Evolutionary conservation across 2,797 vertebrate species (phyloP), one percentile per base, ranked within the genome.

Genomic region (Numenius phaeopus): DNA sequence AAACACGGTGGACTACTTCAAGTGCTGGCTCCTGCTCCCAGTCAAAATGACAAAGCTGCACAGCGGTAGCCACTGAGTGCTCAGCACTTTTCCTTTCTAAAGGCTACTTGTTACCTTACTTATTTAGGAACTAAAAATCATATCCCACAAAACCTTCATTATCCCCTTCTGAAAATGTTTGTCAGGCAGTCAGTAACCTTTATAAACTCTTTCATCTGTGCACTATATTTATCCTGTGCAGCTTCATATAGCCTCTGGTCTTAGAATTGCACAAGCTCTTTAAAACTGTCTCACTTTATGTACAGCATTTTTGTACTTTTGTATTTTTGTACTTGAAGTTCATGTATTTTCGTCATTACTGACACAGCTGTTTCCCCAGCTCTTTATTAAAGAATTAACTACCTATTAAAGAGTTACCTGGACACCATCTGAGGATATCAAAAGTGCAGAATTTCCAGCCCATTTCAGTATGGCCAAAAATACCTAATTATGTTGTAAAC

Each of bases 21-120:
- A 50, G 18, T n/a, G 19, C 15, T 57, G 26, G 39, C 11, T 70
- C 3, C 69, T 76, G n/a, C 9, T 90, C 59, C 37, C 20, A 37
- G 5, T 14, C 52, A 69, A 50, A 42, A 34, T 2, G 2, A 65
- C 18, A 61, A 66, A 81, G 32, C 26, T 54, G 46, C 34, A 70
- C 30, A 26, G 11, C 2, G 14, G 11, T 1, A 46, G 27, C 20
- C 39, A 52, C 9, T 1, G 13, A 65, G 17, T 5, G 13, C 8
- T 77, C 76, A 77, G 39, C 15, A n/a, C 1, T 32, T 70, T 8
- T 66, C 19, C 24, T 67, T 75, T 75, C 30, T 29, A 27, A 46
- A 42, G 7, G 16, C 29, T 81, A 55, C 6, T 71, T 37, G 34
- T 37, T 37, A 46, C 12, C 32, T 44, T 17, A 57, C 15, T 22